phyloP scores from a whole-genome alignment of 2,113 vertebrate species.

The Chlorodrepanis virens region DNA sequence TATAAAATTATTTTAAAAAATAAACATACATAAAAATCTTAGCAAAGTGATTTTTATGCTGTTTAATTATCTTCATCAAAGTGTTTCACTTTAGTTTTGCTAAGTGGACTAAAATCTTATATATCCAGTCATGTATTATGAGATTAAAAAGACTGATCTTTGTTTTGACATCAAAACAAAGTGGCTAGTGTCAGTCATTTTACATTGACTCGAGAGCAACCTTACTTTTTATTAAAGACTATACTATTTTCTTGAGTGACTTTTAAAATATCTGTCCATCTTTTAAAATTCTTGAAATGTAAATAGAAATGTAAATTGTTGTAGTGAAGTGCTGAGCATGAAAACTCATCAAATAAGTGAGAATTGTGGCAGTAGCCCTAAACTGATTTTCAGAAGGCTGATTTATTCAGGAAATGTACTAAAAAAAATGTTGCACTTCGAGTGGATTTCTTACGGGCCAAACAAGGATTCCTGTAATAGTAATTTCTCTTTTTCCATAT shows the following conservation, averaged over 20 bases:
- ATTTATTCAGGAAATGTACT: not conserved
- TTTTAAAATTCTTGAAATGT: not conserved
- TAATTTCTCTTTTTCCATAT: not conserved
- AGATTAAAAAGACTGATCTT: not conserved
- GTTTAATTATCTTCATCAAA: not conserved
- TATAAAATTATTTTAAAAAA: not conserved
- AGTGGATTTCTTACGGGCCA: not conserved
- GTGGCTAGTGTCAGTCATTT: not conserved
- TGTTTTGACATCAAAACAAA: not conserved
- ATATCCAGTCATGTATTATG: not conserved
- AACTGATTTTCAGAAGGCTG: not conserved
- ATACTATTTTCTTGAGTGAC: not conserved
- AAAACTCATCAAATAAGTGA: not conserved
- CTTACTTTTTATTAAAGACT: not conserved
- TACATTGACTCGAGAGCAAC: not conserved
- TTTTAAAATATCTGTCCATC: not conserved
- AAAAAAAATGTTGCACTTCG: not conserved
- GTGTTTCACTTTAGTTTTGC: not conserved
- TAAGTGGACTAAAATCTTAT: not conserved
- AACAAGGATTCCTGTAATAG: not conserved
- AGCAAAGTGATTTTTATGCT: not conserved
- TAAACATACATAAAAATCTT: not conserved
- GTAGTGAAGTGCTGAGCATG: not conserved
- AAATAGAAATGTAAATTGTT: not conserved
- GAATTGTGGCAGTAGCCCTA: not conserved